Conservation (phyloP, 2,113 vertebrate species). For the Lucifuga dentata region DNA sequence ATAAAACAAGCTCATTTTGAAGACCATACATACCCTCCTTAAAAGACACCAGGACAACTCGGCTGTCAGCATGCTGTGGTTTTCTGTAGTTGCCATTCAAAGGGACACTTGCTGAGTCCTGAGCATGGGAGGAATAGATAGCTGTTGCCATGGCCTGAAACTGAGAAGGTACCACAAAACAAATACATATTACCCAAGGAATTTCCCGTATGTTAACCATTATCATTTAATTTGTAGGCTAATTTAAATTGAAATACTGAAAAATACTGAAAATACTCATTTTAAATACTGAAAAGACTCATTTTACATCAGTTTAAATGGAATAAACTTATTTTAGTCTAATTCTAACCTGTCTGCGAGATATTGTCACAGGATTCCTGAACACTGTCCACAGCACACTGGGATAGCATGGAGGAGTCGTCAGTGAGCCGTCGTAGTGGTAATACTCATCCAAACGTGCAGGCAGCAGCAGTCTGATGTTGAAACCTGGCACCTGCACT, state of each 20-base stretch:
- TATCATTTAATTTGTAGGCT: too few species aligned
- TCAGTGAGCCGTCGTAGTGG: slow-evolving; percentile 94
- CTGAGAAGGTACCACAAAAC: slow-evolving; percentile 74
- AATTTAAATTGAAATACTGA: too few species aligned
- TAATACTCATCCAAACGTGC: slow-evolving; percentile 88
- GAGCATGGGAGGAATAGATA: slow-evolving; percentile 84
- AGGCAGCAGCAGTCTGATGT: slow-evolving; percentile 88
- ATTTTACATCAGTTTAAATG: too few species aligned
- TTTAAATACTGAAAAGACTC: too few species aligned
- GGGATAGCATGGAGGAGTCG: slow-evolving; percentile 94
- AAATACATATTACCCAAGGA: slow-evolving; percentile 9
- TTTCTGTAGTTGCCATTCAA: slow-evolving; percentile 89
- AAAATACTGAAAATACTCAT: too few species aligned
- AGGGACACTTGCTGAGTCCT: slow-evolving; percentile 81
- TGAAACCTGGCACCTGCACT: slow-evolving; percentile 86
- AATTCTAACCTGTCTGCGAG: slow-evolving; percentile 80
- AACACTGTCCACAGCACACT: slow-evolving; percentile 95
- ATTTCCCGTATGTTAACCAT: too few species aligned
- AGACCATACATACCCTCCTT: slow-evolving; percentile 85
- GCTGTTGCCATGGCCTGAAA: slow-evolving; percentile 86
- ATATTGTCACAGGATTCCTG: slow-evolving; percentile 87
- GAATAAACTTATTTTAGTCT: too few species aligned
- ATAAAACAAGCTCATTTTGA: slow-evolving; percentile 25
- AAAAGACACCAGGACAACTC: slow-evolving; percentile 90
- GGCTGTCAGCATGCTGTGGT: slow-evolving; percentile 84